Conservation (phyloP, 2,113 vertebrate species). For the Anoplopoma fimbria region DNA sequence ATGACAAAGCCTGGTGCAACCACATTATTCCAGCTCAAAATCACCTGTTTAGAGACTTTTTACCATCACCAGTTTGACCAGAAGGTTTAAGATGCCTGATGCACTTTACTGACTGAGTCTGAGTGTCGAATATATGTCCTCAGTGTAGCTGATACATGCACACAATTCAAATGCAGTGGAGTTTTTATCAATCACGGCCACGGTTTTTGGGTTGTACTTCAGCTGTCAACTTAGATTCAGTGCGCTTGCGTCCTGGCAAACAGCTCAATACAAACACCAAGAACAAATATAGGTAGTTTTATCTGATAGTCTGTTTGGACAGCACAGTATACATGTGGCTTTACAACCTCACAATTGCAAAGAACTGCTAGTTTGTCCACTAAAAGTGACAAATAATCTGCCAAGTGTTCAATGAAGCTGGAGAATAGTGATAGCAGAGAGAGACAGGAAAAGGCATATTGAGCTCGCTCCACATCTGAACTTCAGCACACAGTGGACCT, state of each 20-base stretch:
- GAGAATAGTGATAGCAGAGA: slow-evolving; percentile 34
- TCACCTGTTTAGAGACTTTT: slow-evolving; percentile 4
- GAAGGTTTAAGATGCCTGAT: slow-evolving; percentile 9
- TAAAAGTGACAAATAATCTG: slow-evolving; percentile 46
- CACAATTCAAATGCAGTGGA: slow-evolving; percentile 6
- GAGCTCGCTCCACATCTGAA: slow-evolving; percentile 40
- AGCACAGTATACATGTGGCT: slow-evolving; percentile 11
- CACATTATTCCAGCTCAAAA: not conserved
- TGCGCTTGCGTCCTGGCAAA: slow-evolving; percentile 40
- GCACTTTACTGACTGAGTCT: slow-evolving; percentile 3
- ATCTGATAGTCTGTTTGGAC: slow-evolving; percentile 36
- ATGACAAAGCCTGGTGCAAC: slow-evolving; percentile 6
- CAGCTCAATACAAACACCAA: slow-evolving; percentile 41
- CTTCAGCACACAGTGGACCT: slow-evolving; percentile 31
- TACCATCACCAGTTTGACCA: slow-evolving; percentile 10
- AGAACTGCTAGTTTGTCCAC: slow-evolving; percentile 9
- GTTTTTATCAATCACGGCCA: not conserved
- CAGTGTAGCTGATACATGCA: not conserved
- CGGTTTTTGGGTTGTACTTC: slow-evolving; percentile 6
- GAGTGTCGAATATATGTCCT: slow-evolving; percentile 4
- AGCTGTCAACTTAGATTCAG: slow-evolving; percentile 42
- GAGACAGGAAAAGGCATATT: slow-evolving; percentile 37
- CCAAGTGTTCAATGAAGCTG: slow-evolving; percentile 26
- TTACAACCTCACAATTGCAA: slow-evolving; percentile 22
- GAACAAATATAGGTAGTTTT: slow-evolving; percentile 35